Conservation (phyloP, 2,888 invertebrate genomes). For the Tolmerus cingulatus region DNA sequence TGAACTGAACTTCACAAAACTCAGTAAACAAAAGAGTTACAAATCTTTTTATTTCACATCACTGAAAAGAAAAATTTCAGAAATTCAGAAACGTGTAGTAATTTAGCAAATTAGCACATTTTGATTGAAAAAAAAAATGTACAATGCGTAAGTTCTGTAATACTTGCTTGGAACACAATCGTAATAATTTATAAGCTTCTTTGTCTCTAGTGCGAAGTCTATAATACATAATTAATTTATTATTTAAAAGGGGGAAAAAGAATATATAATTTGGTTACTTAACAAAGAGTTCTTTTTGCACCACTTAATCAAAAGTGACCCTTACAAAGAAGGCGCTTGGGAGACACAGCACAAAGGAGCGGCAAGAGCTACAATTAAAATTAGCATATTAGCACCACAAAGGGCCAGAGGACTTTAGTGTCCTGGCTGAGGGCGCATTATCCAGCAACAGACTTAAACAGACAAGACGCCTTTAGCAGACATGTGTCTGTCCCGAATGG, state of each 20-base stretch:
- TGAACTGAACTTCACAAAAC: no score
- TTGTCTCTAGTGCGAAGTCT: background rate
- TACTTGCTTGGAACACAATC: background rate
- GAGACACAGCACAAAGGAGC: background rate
- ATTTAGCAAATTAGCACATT: no score
- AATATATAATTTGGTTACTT: background rate
- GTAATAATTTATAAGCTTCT: background rate
- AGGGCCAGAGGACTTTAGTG: background rate
- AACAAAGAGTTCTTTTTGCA: background rate
- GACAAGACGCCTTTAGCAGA: background rate
- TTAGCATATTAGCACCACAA: background rate
- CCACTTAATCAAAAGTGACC: background rate
- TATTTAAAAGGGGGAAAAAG: background rate
- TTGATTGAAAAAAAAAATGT: background rate
- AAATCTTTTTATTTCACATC: no score
- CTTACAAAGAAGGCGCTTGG: background rate
- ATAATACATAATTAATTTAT: background rate
- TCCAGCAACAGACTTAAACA: background rate
- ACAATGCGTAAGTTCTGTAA: background rate
- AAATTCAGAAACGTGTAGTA: no score
- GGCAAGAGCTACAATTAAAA: background rate
- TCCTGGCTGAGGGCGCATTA: background rate
- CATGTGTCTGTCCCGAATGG: background rate
- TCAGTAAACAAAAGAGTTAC: no score
- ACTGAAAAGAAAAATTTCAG: no score